Evolutionary conservation across 2,888 invertebrate genomes (phyloP).

Genomic region (Malacosoma neustria): DNA sequence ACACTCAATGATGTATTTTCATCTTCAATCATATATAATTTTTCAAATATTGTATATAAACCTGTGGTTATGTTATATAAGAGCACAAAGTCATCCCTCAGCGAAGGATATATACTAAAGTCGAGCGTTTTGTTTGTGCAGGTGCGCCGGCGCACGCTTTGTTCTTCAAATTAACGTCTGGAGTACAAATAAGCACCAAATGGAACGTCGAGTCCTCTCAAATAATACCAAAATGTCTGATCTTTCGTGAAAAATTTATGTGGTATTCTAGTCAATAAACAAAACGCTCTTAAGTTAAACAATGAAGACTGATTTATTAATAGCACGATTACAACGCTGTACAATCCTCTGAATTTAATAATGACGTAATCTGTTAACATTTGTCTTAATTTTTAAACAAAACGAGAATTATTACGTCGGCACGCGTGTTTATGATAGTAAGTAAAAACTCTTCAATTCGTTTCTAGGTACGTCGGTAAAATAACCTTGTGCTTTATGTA

Average conservation of each 20-base stretch:
- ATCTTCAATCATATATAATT: no score
- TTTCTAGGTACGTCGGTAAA: neutral
- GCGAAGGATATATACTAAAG: slow-evolving; percentile 36
- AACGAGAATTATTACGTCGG: slow-evolving; percentile 5
- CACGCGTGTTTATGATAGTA: slow-evolving; percentile 6
- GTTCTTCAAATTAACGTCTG: slow-evolving; percentile 63
- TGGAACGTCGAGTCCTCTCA: slow-evolving; percentile 13
- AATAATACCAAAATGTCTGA: neutral
- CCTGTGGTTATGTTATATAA: slow-evolving; percentile 5
- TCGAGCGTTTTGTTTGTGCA: slow-evolving; percentile 58
- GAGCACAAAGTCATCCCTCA: slow-evolving; percentile 24
- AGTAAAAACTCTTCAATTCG: slow-evolving; percentile 1
- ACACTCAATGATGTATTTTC: no score
- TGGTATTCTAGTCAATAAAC: neutral
- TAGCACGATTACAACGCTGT: neutral
- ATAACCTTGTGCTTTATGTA: neutral
- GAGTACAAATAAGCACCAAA: slow-evolving; percentile 26
- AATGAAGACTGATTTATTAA: neutral
- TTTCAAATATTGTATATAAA: no score
- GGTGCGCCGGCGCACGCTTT: slow-evolving; percentile 58
- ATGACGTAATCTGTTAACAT: slow-evolving; percentile 2
- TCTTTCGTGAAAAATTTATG: neutral
- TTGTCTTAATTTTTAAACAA: slow-evolving; percentile 2
- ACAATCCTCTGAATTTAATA: slow-evolving; percentile 3
- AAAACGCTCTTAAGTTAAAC: neutral